Percentiles rank a stretch among this genome's conserved stretches.
Conservation (phyloP, 2,888 invertebrate genomes). For the Ecliptopera silaceata region DNA sequence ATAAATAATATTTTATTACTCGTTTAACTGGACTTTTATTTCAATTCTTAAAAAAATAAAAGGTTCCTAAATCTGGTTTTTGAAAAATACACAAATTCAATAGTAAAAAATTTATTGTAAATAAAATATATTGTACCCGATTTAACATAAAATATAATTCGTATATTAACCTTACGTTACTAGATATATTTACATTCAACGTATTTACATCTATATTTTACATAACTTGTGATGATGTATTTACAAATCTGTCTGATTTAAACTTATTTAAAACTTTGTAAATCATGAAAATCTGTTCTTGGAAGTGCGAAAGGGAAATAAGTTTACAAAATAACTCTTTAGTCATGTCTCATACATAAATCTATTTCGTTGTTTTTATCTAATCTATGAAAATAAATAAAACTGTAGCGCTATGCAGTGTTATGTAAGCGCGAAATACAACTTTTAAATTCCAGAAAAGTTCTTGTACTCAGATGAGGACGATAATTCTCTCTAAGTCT, state of each 20-base stretch:
- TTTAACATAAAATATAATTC: constrained; percentile 67
- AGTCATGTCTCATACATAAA: background rate
- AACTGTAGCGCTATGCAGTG: too few relatives aligned
- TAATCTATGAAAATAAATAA: background rate
- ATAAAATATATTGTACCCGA: constrained; percentile 68
- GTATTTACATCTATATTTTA: constrained; percentile 25
- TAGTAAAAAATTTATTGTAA: constrained; percentile 70
- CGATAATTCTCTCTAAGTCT: too few relatives aligned
- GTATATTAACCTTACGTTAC: constrained; percentile 46
- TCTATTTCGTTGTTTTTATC: background rate
- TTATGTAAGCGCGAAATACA: too few relatives aligned
- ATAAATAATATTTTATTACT: constrained; percentile 70
- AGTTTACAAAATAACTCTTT: too few relatives aligned
- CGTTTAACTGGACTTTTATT: constrained; percentile 54
- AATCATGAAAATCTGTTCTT: too few relatives aligned
- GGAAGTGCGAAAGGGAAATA: too few relatives aligned
- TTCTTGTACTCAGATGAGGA: too few relatives aligned
- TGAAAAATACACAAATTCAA: constrained; percentile 43
- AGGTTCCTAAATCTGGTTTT: too few relatives aligned
- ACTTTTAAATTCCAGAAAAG: too few relatives aligned
- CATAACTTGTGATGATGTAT: constrained; percentile 23
- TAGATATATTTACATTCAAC: constrained; percentile 42
- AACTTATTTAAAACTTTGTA: too few relatives aligned
- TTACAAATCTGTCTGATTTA: constrained; percentile 27
- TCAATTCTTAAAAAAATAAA: too few relatives aligned